These are phyloP conservation scores for Morbakka virulenta DNA, from an alignment of 30 jellyfish, hydroid and myxozoan genomes.

Conservation along the genomic window DNA sequence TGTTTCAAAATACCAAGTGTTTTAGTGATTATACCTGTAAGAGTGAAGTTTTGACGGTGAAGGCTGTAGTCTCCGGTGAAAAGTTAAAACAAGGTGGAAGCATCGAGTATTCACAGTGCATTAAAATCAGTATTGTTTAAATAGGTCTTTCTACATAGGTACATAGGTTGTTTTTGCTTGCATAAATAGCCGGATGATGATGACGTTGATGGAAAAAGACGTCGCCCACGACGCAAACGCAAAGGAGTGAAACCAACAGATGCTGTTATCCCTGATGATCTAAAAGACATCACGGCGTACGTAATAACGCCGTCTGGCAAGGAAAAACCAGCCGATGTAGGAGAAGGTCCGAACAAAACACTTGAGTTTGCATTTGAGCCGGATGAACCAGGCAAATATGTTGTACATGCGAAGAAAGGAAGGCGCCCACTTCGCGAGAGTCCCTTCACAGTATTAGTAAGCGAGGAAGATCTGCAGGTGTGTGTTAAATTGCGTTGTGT, in stretches of 20 bases:
- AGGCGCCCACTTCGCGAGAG: conserved; percentile 91
- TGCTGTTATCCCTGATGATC: conserved; percentile 78
- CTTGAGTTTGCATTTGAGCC: conserved; percentile 90
- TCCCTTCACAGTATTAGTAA: conserved; percentile 95
- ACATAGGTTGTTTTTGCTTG: too few relatives aligned
- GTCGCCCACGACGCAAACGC: neutral
- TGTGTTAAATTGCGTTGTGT: neutral
- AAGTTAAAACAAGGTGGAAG: too few relatives aligned
- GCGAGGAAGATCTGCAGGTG: conserved; percentile 74
- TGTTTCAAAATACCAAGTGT: too few relatives aligned
- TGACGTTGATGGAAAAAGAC: conserved; percentile 10
- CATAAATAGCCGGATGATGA: conserved; percentile 81
- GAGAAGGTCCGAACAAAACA: conserved; percentile 86
- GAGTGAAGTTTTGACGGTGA: neutral
- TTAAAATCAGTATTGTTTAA: too few relatives aligned
- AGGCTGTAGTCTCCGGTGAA: neutral
- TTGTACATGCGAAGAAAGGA: conserved; percentile 81
- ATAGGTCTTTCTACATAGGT: too few relatives aligned
- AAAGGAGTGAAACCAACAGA: neutral
- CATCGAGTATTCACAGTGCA: too few relatives aligned
- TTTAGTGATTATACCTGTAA: neutral
- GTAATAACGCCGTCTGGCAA: conserved; percentile 97
- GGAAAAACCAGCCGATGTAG: conserved; percentile 98
- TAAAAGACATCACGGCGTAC: conserved; percentile 88
- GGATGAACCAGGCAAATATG: conserved; percentile 94